Evolutionary conservation across 1,140 invertebrate species (phyloP).

Genomic region (Cardiocondyla obscurior): DNA sequence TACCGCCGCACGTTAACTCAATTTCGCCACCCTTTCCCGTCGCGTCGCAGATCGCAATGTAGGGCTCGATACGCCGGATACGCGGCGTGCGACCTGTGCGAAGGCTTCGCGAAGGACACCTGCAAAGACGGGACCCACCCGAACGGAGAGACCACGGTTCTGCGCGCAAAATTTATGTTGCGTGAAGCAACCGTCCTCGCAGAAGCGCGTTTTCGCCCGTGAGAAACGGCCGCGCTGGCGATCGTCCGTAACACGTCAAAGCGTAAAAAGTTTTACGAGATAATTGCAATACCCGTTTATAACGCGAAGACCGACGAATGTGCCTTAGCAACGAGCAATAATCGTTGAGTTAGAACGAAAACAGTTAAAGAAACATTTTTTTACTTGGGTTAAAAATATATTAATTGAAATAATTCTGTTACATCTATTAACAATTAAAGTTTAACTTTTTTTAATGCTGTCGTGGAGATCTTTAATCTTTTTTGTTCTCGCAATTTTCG

Average conservation of each 20-base stretch:
- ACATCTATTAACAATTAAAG: too few species aligned
- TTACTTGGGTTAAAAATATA: too few species aligned
- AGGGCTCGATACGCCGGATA: not conserved
- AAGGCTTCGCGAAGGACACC: conserved; percentile 54
- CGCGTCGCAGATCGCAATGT: conserved; percentile 20
- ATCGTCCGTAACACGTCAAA: conserved; percentile 51
- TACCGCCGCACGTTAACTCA: conserved; percentile 42
- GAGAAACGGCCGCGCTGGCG: conserved; percentile 39
- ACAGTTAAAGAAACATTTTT: conserved; percentile 1
- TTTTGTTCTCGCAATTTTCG: not conserved
- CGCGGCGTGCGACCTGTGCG: conserved; percentile 28
- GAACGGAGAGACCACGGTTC: not conserved
- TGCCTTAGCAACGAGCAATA: not conserved
- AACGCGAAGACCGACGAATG: not conserved
- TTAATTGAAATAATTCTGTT: too few species aligned
- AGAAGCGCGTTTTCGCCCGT: not conserved
- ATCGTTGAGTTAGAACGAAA: too few species aligned
- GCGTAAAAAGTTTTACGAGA: conserved; percentile 46
- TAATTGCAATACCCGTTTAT: conserved; percentile 45
- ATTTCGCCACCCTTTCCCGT: conserved; percentile 16
- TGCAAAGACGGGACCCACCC: conserved; percentile 46
- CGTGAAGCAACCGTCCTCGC: conserved; percentile 63
- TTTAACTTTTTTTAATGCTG: too few species aligned
- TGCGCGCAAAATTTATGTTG: conserved; percentile 68
- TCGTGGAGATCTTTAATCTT: not conserved